Percentiles rank a stretch among this genome's conserved stretches.
phyloP scores from a whole-genome alignment of 2,113 vertebrate genomes.

The Prietella phreatophila region DNA sequence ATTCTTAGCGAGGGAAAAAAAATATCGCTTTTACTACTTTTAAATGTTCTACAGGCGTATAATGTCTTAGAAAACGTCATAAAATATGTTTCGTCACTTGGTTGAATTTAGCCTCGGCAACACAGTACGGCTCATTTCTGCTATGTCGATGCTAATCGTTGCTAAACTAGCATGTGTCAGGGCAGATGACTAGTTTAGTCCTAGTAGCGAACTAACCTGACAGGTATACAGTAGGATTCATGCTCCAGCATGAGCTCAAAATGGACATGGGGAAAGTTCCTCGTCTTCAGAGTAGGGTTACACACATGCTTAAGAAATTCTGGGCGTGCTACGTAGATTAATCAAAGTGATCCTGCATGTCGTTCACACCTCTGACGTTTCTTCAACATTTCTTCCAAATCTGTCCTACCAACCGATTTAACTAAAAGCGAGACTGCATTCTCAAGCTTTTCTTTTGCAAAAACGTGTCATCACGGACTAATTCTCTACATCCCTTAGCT shows the following conservation, averaged over 20 bases:
- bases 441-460: neutral
- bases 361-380: neutral
- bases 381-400: too few relatives aligned
- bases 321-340: neutral
- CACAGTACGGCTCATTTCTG: neutral
- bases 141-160: neutral
- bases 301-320: neutral
- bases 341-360: neutral
- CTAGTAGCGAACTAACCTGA: neutral
- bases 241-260: neutral
- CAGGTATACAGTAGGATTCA: neutral
- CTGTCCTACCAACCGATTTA: neutral
- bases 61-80: neutral
- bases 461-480: neutral
- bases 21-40: neutral
- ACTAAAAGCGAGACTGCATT: neutral
- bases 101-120: neutral
- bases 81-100: neutral
- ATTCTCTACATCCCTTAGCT: neutral
- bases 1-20: neutral
- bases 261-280: neutral
- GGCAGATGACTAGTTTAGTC: neutral
- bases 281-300: neutral
- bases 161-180: neutral
- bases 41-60: neutral